Evolutionary conservation across 1,140 invertebrate species (phyloP).

Genomic region (Drosophila mojavensis): DNA sequence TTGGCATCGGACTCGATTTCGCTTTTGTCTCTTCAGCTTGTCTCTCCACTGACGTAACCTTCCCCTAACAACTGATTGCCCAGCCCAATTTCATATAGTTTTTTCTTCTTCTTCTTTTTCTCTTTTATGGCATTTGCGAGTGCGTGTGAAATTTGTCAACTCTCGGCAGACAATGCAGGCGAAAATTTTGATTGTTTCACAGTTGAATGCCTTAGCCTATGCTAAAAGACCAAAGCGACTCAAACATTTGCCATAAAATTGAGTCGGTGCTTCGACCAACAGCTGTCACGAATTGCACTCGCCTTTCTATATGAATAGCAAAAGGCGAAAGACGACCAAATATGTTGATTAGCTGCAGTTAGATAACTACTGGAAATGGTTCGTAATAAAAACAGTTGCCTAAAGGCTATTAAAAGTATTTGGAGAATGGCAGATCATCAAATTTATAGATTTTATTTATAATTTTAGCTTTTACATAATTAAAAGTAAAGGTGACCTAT

Average conservation of each 20-base stretch:
- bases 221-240: slow-evolving; percentile 20
- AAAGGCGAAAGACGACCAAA: not conserved
- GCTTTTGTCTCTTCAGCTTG: slow-evolving; percentile 30
- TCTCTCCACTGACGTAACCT: slow-evolving; percentile 17
- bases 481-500: too few species aligned
- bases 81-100: slow-evolving; percentile 41
- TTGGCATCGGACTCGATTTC: slow-evolving; percentile 16
- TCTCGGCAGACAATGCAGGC: slow-evolving; percentile 45
- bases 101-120: not conserved
- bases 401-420: too few species aligned
- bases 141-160: slow-evolving; percentile 65
- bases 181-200: slow-evolving; percentile 56
- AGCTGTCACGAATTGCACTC: slow-evolving; percentile 27
- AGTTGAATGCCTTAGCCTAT: slow-evolving; percentile 45
- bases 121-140: slow-evolving; percentile 47
- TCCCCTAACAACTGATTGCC: slow-evolving; percentile 29
- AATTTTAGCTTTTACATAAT: too few species aligned
- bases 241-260: slow-evolving; percentile 33
- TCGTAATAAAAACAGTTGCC: not conserved
- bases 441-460: not conserved
- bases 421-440: not conserved
- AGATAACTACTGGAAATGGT: not conserved
- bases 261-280: slow-evolving; percentile 17
- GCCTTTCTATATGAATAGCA: slow-evolving; percentile 13
- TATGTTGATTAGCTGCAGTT: not conserved